phyloP scores from a whole-genome alignment of 2,888 invertebrate species.

The Corbicula japonica region DNA sequence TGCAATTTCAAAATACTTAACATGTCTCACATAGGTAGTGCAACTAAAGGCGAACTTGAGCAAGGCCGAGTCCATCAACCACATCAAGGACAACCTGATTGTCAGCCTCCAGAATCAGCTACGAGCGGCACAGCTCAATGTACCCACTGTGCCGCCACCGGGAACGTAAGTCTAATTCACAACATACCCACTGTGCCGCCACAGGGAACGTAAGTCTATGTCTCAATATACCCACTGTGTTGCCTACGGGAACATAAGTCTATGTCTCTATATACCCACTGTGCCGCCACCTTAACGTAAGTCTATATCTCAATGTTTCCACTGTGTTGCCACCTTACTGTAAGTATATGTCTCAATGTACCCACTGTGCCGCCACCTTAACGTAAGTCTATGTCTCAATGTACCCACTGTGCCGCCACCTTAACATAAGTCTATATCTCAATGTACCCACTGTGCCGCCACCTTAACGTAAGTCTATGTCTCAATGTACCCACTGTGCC shows the following conservation, averaged over 20 bases:
- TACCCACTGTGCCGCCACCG: conserved; percentile 10
- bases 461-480: too few species aligned
- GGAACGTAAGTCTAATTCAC: conserved; percentile 35
- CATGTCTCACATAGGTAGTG: conserved; percentile 16
- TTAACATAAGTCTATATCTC: too few species aligned
- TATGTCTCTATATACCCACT: background rate
- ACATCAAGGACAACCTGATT: conserved; percentile 47
- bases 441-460: too few species aligned
- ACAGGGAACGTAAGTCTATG: conserved; percentile 34
- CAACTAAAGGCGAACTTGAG: conserved; percentile 43
- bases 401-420: too few species aligned
- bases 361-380: too few species aligned
- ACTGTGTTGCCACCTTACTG: background rate
- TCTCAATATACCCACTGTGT: conserved; percentile 5
- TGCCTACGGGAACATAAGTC: conserved; percentile 25
- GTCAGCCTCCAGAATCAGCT: conserved; percentile 42
- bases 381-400: too few species aligned
- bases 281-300: conserved; percentile 27
- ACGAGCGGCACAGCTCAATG: conserved; percentile 18
- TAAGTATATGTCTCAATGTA: too few species aligned
- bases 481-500: too few species aligned
- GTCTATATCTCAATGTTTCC: background rate
- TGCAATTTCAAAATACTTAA: background rate
- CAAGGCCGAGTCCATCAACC: conserved; percentile 8
- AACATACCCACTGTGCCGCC: conserved; percentile 9